phyloP scores from a whole-genome alignment of 2,888 invertebrate species.

The Punctoribates punctum region DNA sequence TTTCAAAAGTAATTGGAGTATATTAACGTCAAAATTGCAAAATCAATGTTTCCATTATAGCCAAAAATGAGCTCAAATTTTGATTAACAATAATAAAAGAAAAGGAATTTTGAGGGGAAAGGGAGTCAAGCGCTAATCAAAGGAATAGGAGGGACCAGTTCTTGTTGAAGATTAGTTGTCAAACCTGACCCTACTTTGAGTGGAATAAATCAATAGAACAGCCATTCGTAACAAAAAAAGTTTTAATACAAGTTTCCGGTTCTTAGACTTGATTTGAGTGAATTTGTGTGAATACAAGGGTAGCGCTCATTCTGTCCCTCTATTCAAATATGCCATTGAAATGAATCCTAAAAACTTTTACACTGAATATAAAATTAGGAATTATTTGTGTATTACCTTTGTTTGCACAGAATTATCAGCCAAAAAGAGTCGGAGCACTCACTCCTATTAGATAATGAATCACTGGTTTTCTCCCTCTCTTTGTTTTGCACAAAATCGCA shows the following conservation, averaged over 20 bases:
- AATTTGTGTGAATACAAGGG: not conserved
- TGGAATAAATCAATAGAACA: not conserved
- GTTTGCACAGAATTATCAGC: not conserved
- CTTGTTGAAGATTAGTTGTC: not conserved
- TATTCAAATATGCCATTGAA: not conserved
- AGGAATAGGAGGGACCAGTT: too few species aligned
- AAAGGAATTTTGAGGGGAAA: too few species aligned
- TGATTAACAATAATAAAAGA: too few species aligned
- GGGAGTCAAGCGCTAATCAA: too few species aligned
- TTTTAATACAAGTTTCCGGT: constrained; percentile 22
- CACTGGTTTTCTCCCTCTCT: not conserved
- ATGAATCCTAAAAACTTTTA: not conserved
- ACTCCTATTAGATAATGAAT: not conserved
- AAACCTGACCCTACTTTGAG: not conserved
- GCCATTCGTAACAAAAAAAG: not conserved
- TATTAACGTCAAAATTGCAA: too few species aligned
- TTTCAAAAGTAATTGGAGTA: too few species aligned
- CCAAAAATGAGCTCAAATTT: too few species aligned
- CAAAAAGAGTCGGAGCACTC: not conserved
- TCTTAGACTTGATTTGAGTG: not conserved
- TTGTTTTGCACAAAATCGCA: not conserved
- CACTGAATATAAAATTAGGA: constrained; percentile 12
- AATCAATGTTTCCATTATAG: too few species aligned
- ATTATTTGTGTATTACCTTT: constrained; percentile 22
- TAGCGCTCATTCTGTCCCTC: not conserved